Percentiles rank a stretch among this genome's conserved stretches.
Conservation (phyloP, 64 coral and sea anemone species). For the Montipora efflorescens region DNA sequence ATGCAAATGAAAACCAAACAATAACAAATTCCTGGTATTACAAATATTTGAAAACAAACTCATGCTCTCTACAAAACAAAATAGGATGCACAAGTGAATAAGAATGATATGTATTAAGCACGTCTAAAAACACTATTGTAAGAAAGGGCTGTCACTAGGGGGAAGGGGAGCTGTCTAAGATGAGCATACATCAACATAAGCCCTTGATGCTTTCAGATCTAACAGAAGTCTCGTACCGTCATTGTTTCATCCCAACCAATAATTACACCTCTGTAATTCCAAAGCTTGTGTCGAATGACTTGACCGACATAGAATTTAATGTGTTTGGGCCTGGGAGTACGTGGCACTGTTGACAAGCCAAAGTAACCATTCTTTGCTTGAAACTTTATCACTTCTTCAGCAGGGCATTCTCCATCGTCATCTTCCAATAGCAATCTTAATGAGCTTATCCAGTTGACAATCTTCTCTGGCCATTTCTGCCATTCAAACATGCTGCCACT, state of each 20-base stretch:
- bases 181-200: too few species aligned
- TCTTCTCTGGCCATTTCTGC: slow-evolving; percentile 72
- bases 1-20: too few species aligned
- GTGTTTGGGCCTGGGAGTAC: slow-evolving; percentile 70
- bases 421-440: slow-evolving; percentile 56
- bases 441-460: slow-evolving; percentile 56
- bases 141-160: too few species aligned
- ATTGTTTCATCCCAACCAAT: slow-evolving; percentile 96
- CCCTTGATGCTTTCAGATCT: too few species aligned
- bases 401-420: slow-evolving; percentile 88
- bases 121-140: too few species aligned
- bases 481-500: slow-evolving; percentile 70
- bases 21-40: too few species aligned
- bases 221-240: slow-evolving; percentile 50
- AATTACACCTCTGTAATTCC: slow-evolving; percentile 94
- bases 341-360: slow-evolving; percentile 69
- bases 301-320: slow-evolving; percentile 94
- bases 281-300: slow-evolving; percentile 87
- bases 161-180: too few species aligned
- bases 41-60: too few species aligned
- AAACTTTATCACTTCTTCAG: slow-evolving; percentile 85
- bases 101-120: too few species aligned
- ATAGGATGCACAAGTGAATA: too few species aligned
- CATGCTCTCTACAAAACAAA: too few species aligned
- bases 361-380: slow-evolving; percentile 82